phyloP scores from a whole-genome alignment of 2,888 invertebrate genomes.

The Caradrina clavipalpis region DNA sequence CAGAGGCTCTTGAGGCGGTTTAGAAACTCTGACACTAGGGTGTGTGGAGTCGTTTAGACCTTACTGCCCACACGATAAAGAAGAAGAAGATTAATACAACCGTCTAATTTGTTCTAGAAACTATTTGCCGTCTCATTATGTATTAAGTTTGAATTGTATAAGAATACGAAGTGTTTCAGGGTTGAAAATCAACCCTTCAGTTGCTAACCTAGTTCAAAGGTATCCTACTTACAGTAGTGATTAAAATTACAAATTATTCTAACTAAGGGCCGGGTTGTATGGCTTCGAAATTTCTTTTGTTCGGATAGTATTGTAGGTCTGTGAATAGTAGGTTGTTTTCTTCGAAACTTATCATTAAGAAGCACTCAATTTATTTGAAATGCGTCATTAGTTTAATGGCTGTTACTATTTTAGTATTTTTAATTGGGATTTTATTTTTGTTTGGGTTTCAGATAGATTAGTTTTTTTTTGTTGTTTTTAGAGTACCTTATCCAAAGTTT shows the following conservation, averaged over 20 bases:
- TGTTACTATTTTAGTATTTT: constrained; percentile 29
- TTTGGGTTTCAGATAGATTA: not conserved
- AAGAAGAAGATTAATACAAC: constrained; percentile 27
- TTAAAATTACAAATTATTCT: constrained; percentile 71
- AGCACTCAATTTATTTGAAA: constrained; percentile 29
- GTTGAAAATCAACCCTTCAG: constrained; percentile 58
- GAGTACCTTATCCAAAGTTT: too few relatives aligned
- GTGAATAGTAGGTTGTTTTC: constrained; percentile 42
- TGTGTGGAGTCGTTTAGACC: too few relatives aligned
- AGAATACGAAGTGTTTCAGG: constrained; percentile 55
- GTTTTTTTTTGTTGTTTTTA: not conserved
- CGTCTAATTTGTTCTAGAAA: constrained; percentile 24
- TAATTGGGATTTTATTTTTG: constrained; percentile 11
- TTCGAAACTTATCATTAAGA: constrained; percentile 40
- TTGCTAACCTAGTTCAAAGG: constrained; percentile 62
- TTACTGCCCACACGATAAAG: not conserved
- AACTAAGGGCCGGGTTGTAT: constrained; percentile 12
- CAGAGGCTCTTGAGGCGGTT: too few relatives aligned
- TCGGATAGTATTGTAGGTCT: constrained; percentile 31
- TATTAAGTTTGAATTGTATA: constrained; percentile 34
- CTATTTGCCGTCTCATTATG: too few relatives aligned
- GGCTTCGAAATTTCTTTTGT: constrained; percentile 44
- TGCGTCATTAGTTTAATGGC: constrained; percentile 38
- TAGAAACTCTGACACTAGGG: too few relatives aligned
- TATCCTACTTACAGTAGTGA: constrained; percentile 59